Evolutionary conservation across 2,888 invertebrate genomes (phyloP).

Genomic region (Tiliacea citrago): DNA sequence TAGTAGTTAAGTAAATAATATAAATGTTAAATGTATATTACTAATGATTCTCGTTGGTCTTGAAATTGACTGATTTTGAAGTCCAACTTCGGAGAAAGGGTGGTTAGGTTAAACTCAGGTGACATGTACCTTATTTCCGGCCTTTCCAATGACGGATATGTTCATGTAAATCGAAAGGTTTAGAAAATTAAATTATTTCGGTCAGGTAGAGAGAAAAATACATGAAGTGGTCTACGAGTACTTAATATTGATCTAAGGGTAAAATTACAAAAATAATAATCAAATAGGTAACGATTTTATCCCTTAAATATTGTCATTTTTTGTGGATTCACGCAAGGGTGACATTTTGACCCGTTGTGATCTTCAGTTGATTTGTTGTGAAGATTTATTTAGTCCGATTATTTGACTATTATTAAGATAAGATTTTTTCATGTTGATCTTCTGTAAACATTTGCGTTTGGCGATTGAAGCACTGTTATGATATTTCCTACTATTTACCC

Average conservation of each 20-base stretch:
- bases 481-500: constrained; percentile 30
- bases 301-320: neutral
- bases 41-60: constrained; percentile 66
- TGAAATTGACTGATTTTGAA: constrained; percentile 73
- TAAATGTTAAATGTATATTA: constrained; percentile 47
- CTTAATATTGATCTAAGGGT: neutral
- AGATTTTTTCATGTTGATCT: neutral
- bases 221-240: too few relatives aligned
- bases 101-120: neutral
- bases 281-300: neutral
- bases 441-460: constrained; percentile 1
- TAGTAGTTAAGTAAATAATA: constrained; percentile 59
- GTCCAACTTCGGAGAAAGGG: constrained; percentile 36
- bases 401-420: too few relatives aligned
- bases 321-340: neutral
- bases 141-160: neutral
- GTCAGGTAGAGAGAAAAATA: neutral
- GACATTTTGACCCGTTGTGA: neutral
- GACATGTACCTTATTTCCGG: neutral
- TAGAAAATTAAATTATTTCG: neutral
- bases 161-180: neutral
- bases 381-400: neutral
- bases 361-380: neutral
- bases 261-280: neutral
- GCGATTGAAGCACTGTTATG: neutral